phyloP scores from a whole-genome alignment of 2,888 invertebrate genomes.

The Sphinx pinastri region DNA sequence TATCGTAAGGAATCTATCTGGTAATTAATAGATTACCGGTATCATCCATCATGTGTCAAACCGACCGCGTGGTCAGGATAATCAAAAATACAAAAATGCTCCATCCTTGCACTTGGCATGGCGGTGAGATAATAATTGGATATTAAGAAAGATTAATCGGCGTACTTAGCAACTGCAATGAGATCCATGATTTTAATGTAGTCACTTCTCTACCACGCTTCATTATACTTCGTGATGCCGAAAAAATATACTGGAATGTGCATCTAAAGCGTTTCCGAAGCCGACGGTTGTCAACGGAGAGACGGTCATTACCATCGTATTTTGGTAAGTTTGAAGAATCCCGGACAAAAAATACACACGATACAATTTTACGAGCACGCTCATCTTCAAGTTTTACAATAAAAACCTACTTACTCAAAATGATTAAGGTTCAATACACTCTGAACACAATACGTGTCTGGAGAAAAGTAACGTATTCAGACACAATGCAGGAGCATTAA shows the following conservation, averaged over 20 bases:
- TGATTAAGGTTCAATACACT: conserved; percentile 53
- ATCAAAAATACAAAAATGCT: conserved; percentile 7
- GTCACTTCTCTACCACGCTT: background rate
- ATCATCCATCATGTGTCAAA: conserved; percentile 68
- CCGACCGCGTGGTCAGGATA: conserved; percentile 36
- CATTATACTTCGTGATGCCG: background rate
- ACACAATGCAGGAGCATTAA: conserved; percentile 48
- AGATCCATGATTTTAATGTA: background rate
- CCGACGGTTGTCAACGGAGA: conserved; percentile 29
- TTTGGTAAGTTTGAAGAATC: conserved; percentile 43
- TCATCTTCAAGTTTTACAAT: conserved; percentile 20
- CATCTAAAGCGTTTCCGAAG: conserved; percentile 11
- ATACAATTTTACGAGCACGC: conserved; percentile 38
- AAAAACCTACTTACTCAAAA: conserved; percentile 36
- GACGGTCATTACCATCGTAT: conserved; percentile 41
- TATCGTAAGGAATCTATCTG: conserved; percentile 68
- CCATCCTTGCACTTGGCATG: background rate
- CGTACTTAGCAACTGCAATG: no score
- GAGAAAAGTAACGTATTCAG: conserved; percentile 47
- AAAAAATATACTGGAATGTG: conserved; percentile 15
- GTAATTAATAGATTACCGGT: conserved; percentile 77
- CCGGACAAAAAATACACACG: conserved; percentile 37
- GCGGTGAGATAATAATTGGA: background rate
- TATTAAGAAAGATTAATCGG: background rate
- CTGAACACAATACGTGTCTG: conserved; percentile 40